Evolutionary conservation across 2,113 vertebrate species (phyloP), one percentile per base, ranked within the genome.

Genomic region (Rhombomys opimus): DNA sequence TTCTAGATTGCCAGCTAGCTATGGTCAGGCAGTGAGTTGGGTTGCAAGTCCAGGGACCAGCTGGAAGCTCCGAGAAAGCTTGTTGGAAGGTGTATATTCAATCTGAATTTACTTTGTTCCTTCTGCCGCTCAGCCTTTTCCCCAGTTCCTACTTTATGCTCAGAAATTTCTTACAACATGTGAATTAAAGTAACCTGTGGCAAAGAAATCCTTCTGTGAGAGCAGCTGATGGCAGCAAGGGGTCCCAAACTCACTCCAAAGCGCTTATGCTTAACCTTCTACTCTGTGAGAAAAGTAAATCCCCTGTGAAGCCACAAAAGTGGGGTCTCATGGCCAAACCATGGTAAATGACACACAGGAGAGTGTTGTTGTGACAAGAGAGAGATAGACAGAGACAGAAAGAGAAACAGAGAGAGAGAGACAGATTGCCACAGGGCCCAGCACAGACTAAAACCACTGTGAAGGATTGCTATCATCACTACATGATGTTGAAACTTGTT

Each of bases 281-380:
- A 65, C 38, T 84, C 1, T 17, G 2, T 67, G 32, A 95, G 46
- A 73, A 93, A 88, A 94, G 78, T 22, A 65, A 90, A 81, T 54
- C 2, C 86, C 63, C 17, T 38, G 27, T 61, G 93, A 95, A 84
- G 30, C 38, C 52, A 77, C 41, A 59, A 4, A 85, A 81, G 17
- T 25, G 52, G 54, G 11, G 41, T 85, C 96, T 95, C 67, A 41
- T 3, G 27, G 4, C 84, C 70, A 95, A 80, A 67, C 15, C 46
- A 93, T 38, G 84, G 61, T 95, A 93, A 92, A 75, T 70, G 35
- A 75, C 10, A 67, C 12, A 20, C 23, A 92, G 78, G 46, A 68
- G 67, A 73, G 50, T 17, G 30, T n/a, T 92, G 7, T 41, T 23
- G 17, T 76, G 54, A 70, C 72, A 14, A 90, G n/a, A 81, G 92